phyloP scores from a whole-genome alignment of 2,113 vertebrate genomes.

The Ifrita kowaldi region DNA sequence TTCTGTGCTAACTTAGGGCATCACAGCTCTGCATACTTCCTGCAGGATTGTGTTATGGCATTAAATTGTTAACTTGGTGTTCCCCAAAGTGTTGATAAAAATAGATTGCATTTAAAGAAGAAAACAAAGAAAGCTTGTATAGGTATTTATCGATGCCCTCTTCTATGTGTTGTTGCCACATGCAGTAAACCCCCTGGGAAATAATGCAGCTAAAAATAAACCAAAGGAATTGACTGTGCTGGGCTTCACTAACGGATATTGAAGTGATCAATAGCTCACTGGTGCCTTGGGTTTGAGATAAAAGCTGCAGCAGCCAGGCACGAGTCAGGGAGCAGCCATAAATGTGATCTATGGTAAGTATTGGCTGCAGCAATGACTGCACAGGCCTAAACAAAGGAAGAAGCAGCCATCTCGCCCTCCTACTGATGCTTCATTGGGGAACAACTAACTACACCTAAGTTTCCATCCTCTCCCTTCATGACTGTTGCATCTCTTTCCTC shows the following conservation, averaged over 20 bases:
- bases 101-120: background rate
- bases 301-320: conserved; percentile 2
- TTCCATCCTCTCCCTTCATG: background rate
- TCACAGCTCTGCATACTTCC: background rate
- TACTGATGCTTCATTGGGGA: background rate
- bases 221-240: background rate
- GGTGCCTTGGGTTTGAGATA: background rate
- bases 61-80: background rate
- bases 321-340: background rate
- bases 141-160: background rate
- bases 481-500: background rate
- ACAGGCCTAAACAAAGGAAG: background rate
- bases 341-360: background rate
- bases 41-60: background rate
- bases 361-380: background rate
- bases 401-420: background rate
- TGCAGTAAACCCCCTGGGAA: background rate
- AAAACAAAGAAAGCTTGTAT: background rate
- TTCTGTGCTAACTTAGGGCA: background rate
- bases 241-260: background rate
- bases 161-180: background rate
- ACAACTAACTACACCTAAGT: background rate
- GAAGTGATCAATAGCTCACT: background rate
- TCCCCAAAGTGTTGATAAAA: background rate
- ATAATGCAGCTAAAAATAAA: conserved; percentile 14